phyloP scores from a whole-genome alignment of 2,888 invertebrate genomes.

The Camponotus fellah region DNA sequence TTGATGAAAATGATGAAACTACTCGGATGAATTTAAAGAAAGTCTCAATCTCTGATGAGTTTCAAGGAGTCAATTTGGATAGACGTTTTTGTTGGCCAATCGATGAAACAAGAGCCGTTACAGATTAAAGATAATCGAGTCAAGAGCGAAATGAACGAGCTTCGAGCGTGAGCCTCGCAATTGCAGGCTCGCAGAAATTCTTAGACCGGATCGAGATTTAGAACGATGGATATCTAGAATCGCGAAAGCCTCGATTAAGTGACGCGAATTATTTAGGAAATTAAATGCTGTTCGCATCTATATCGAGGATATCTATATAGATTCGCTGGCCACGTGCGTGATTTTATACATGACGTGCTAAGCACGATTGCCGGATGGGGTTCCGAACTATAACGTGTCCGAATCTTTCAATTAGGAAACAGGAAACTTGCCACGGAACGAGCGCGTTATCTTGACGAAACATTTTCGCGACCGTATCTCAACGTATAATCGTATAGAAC shows the following conservation, averaged over 20 bases:
- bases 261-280: not conserved
- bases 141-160: slow-evolving; percentile 19
- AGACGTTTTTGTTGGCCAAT: slow-evolving; percentile 9
- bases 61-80: not conserved
- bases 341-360: slow-evolving; percentile 21
- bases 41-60: slow-evolving; percentile 39
- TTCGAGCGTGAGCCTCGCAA: not conserved
- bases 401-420: slow-evolving; percentile 45
- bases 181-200: not conserved
- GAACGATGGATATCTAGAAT: slow-evolving; percentile 25
- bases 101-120: slow-evolving; percentile 30
- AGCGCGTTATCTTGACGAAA: slow-evolving; percentile 28
- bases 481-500: slow-evolving; percentile 21
- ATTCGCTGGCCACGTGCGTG: slow-evolving; percentile 18
- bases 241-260: slow-evolving; percentile 21
- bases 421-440: not conserved
- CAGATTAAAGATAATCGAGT: slow-evolving; percentile 58
- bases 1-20: not conserved
- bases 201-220: not conserved
- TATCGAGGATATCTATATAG: slow-evolving; percentile 16
- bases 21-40: slow-evolving; percentile 18
- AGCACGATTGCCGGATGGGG: slow-evolving; percentile 14
- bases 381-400: not conserved
- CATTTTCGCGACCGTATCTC: slow-evolving; percentile 18
- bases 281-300: slow-evolving; percentile 18